Evolutionary conservation across 30 jellyfish, hydroid and myxozoan species (phyloP), one percentile per base, ranked within the genome.

Genomic region (Hydra vulgaris): DNA sequence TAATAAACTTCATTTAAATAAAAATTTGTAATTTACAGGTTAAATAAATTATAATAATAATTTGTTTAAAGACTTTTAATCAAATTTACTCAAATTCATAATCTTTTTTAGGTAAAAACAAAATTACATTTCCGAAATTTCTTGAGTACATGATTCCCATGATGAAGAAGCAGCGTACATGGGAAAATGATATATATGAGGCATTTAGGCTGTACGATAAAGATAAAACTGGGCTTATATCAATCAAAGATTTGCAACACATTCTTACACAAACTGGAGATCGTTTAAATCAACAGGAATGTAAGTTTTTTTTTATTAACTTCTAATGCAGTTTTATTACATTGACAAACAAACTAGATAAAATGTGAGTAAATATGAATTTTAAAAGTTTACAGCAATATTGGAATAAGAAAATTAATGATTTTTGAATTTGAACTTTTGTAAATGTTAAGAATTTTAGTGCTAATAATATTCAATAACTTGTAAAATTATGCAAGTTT

Each of bases 251-350:
- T 74, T 74, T 92, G 21, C 85, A 84, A n/a, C 98, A 92, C 76
- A 74, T 92, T 18, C 75, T 92, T 95, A 72, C 82, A 84, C 75
- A 88, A 67, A 92, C 96, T 17, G 98, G 98, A 25, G 98, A 92
- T 73, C 82, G 79, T 21, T 23, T 92, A 20, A 71, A 90, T 18
- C 88, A 83, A 7, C 92, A 69, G 53, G 98, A 92, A 75, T 92
- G 98, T 92, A 77, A 92, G 98, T 78, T 12, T 54, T 54, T 68
- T 19, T n/a, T n/a, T n/a, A n/a, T n/a, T n/a, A n/a, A n/a, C n/a
- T n/a, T n/a, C n/a, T n/a, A n/a, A n/a, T n/a, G n/a, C n/a, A n/a
- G n/a, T n/a, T n/a, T n/a, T n/a, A n/a, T n/a, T n/a, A n/a, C n/a
- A n/a, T n/a, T n/a, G n/a, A n/a, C n/a, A n/a, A n/a, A n/a, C n/a